Percentiles rank a stretch among this genome's conserved stretches.
phyloP scores from a whole-genome alignment of 2,888 invertebrate species.

The Xylophagus ater region DNA sequence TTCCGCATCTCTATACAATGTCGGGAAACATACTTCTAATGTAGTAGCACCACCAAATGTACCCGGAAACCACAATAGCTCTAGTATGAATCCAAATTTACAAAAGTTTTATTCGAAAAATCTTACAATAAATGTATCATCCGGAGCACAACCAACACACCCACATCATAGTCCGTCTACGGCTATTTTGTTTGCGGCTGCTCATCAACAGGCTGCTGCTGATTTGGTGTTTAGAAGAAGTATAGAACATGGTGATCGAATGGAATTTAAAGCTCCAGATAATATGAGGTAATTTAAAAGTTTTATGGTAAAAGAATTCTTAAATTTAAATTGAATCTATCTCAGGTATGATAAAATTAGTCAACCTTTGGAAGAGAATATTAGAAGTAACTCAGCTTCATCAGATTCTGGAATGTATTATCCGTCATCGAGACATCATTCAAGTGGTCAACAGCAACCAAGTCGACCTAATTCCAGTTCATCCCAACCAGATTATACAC shows the following conservation, averaged over 20 bases:
- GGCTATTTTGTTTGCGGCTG: slow-evolving; percentile 20
- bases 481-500: slow-evolving; percentile 49
- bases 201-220: slow-evolving; percentile 13
- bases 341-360: slow-evolving; percentile 16
- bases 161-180: slow-evolving; percentile 16
- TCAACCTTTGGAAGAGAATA: slow-evolving; percentile 18
- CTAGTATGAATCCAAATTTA: slow-evolving; percentile 1
- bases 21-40: slow-evolving; percentile 14
- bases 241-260: slow-evolving; percentile 14
- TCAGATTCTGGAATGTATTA: slow-evolving; percentile 33
- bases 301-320: neutral
- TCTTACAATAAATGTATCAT: slow-evolving; percentile 14
- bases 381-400: slow-evolving; percentile 33
- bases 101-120: slow-evolving; percentile 17
- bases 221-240: slow-evolving; percentile 11
- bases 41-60: slow-evolving; percentile 20
- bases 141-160: slow-evolving; percentile 2
- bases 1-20: slow-evolving; percentile 4
- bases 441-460: slow-evolving; percentile 24
- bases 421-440: slow-evolving; percentile 20
- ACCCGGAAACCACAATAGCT: slow-evolving; percentile 27
- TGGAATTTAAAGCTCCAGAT: slow-evolving; percentile 21
- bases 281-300: slow-evolving; percentile 13
- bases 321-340: neutral
- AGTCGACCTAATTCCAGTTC: slow-evolving; percentile 37